Evolutionary conservation across 2,888 invertebrate genomes (phyloP).

Genomic region (Poecilus cupreus): DNA sequence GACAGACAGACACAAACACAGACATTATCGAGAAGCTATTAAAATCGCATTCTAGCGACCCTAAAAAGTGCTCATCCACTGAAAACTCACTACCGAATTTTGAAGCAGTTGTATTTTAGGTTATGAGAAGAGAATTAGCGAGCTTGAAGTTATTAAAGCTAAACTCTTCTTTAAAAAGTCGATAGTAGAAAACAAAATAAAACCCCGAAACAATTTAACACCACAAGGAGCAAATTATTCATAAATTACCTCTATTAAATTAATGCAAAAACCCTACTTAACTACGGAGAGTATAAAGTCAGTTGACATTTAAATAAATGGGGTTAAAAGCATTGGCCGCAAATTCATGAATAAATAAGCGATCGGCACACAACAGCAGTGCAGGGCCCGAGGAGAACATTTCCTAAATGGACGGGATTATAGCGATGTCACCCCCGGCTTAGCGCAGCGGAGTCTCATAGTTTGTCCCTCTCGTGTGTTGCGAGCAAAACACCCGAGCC

Average conservation of each 20-base stretch:
- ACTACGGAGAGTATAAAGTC: constrained; percentile 43
- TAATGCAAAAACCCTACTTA: constrained; percentile 45
- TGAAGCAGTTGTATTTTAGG: too few relatives aligned
- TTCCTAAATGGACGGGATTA: constrained; percentile 72
- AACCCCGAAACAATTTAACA: background rate
- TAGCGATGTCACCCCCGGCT: constrained; percentile 67
- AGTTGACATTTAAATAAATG: constrained; percentile 59
- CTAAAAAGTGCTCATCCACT: too few relatives aligned
- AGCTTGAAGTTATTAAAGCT: too few relatives aligned
- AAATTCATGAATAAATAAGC: constrained; percentile 69
- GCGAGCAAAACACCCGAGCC: constrained; percentile 65
- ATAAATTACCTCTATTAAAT: constrained; percentile 50
- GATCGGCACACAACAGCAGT: constrained; percentile 24
- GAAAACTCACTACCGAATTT: too few relatives aligned
- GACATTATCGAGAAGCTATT: too few relatives aligned
- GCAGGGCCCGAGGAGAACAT: constrained; percentile 62
- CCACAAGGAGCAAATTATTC: constrained; percentile 43
- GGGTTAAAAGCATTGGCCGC: constrained; percentile 70
- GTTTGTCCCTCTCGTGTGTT: background rate
- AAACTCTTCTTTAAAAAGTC: background rate
- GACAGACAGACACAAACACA: too few relatives aligned
- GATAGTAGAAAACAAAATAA: constrained; percentile 6
- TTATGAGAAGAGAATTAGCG: too few relatives aligned
- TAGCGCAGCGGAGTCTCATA: background rate
- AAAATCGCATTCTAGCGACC: too few relatives aligned